phyloP scores from a whole-genome alignment of 1,140 invertebrate species.

The Lithobius niger region DNA sequence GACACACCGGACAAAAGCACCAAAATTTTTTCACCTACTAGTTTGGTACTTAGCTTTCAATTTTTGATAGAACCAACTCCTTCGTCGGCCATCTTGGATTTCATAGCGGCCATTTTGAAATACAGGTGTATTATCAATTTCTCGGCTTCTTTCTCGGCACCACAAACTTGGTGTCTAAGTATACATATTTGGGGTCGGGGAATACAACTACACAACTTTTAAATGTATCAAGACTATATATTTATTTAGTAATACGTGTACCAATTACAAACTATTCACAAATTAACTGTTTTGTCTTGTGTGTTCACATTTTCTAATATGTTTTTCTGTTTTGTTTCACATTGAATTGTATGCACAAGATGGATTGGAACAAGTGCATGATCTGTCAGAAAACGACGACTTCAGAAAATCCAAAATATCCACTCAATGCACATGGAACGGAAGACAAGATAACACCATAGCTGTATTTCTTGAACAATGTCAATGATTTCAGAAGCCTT shows the following conservation, averaged over 20 bases:
- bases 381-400: not conserved
- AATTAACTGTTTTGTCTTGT: not conserved
- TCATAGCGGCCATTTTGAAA: not conserved
- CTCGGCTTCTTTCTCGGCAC: too few species aligned
- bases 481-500: conserved; percentile 14
- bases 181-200: not conserved
- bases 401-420: not conserved
- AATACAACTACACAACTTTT: conserved; percentile 1
- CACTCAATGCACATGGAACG: conserved; percentile 6
- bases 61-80: too few species aligned
- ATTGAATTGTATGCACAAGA: conserved; percentile 9
- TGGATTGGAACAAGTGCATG: conserved; percentile 14
- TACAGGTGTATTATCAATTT: not conserved
- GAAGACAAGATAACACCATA: conserved; percentile 12
- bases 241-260: not conserved
- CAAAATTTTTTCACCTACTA: too few species aligned
- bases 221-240: not conserved
- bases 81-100: not conserved
- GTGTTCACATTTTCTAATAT: not conserved
- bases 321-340: conserved; percentile 1
- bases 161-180: not conserved
- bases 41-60: too few species aligned
- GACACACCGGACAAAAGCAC: too few species aligned
- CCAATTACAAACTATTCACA: not conserved
- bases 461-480: conserved; percentile 13